Evolutionary conservation across 1,140 invertebrate genomes (phyloP).

Genomic region (Agraylea sexmaculata): DNA sequence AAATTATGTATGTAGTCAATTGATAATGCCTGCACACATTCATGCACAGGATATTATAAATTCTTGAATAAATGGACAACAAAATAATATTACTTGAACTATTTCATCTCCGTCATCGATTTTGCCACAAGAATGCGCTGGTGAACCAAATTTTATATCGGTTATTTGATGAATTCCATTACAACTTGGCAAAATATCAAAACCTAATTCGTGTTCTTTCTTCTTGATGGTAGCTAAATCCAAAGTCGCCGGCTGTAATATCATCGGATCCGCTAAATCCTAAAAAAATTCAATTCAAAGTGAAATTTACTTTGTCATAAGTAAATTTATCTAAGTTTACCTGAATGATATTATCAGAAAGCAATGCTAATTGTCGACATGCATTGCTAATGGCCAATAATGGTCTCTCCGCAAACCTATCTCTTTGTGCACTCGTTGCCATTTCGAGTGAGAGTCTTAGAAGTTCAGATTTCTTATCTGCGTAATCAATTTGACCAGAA

Average conservation of each 20-base stretch:
- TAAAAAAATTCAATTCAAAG: conserved; percentile 20
- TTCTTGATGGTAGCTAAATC: conserved; percentile 80
- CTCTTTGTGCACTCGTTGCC: conserved; percentile 74
- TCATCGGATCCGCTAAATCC: conserved; percentile 75
- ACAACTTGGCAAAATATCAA: conserved; percentile 73
- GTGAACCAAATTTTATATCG: conserved; percentile 73
- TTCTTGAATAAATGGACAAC: conserved; percentile 2
- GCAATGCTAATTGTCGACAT: conserved; percentile 56
- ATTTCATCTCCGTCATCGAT: conserved; percentile 90
- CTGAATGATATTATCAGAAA: conserved; percentile 81
- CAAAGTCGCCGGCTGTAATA: conserved; percentile 76
- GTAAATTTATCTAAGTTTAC: conserved; percentile 22
- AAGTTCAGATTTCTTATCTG: conserved; percentile 56
- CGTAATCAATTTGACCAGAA: conserved; percentile 21
- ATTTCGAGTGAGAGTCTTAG: conserved; percentile 72
- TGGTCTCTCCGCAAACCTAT: conserved; percentile 73
- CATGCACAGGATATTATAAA: too few species aligned
- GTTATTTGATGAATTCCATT: conserved; percentile 76
- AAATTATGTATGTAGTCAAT: too few species aligned
- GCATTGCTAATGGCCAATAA: conserved; percentile 57
- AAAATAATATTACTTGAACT: conserved; percentile 52
- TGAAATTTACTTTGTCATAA: conserved; percentile 4
- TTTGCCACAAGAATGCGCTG: conserved; percentile 75
- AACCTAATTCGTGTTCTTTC: conserved; percentile 65
- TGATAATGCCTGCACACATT: too few species aligned